phyloP scores from a whole-genome alignment of 2,888 invertebrate species.

The Cephus pulcher region DNA sequence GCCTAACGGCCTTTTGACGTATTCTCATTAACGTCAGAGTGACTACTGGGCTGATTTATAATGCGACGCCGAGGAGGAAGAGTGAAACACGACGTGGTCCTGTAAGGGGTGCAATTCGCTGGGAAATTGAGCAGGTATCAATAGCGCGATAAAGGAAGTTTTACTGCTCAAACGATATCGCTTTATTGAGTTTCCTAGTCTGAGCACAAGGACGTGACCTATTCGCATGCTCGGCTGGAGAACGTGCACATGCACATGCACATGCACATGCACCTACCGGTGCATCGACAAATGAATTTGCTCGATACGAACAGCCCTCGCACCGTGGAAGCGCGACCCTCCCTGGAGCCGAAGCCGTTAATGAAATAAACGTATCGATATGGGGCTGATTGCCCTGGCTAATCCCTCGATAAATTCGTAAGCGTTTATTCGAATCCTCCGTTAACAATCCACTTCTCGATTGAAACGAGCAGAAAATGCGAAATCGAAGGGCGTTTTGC shows the following conservation, averaged over 20 bases:
- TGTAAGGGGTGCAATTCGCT: not conserved
- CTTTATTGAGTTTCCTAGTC: constrained; percentile 39
- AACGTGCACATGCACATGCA: constrained; percentile 24
- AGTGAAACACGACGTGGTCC: not conserved
- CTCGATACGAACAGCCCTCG: not conserved
- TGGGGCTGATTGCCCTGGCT: constrained; percentile 38
- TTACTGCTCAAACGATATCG: constrained; percentile 41
- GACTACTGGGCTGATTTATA: not conserved
- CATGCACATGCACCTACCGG: constrained; percentile 11
- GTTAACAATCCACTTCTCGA: not conserved
- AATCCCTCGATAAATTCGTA: constrained; percentile 44
- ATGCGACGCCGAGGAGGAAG: not conserved
- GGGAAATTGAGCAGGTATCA: constrained; percentile 18
- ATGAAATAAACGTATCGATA: constrained; percentile 48
- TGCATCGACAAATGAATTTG: constrained; percentile 46
- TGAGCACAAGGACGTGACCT: constrained; percentile 17
- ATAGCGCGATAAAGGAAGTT: constrained; percentile 41
- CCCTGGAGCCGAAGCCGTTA: constrained; percentile 30
- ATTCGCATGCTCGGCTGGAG: not conserved
- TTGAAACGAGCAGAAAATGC: not conserved
- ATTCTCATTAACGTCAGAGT: not conserved
- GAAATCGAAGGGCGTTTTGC: not conserved
- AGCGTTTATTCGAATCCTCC: constrained; percentile 10
- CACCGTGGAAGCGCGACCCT: constrained; percentile 7
- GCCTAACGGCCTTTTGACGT: not conserved